phyloP scores from a whole-genome alignment of 2,797 vertebrate genomes.

The Epinephelus awoara region DNA sequence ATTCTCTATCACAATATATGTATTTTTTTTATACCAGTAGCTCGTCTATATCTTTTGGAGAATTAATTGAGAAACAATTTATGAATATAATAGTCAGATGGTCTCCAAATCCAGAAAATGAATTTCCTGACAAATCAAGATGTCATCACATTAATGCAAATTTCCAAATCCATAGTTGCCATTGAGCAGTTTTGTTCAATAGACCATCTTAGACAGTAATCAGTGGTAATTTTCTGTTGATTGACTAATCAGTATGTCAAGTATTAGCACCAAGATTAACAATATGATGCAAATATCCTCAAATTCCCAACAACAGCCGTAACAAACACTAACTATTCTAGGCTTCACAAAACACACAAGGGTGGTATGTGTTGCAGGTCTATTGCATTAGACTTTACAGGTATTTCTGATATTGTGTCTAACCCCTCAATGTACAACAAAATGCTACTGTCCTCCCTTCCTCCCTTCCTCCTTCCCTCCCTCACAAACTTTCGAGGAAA shows the following conservation, averaged over 20 bases:
- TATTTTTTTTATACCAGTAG: no score
- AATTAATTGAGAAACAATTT: no score
- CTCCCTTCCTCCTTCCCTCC: conserved; percentile 5
- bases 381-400: conserved; percentile 7
- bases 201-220: background rate
- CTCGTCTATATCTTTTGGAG: no score
- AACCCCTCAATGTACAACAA: background rate
- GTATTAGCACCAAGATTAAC: background rate
- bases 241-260: background rate
- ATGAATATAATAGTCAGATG: no score
- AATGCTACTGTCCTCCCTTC: background rate
- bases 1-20: background rate
- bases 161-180: background rate
- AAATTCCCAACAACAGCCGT: background rate
- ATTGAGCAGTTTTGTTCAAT: background rate
- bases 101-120: background rate
- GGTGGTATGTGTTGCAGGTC: background rate
- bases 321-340: background rate
- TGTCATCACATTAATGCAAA: background rate
- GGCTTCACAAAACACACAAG: background rate
- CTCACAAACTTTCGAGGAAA: conserved; percentile 37
- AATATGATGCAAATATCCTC: background rate
- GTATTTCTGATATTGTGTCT: conserved; percentile 10
- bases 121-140: no score
- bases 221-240: no score